Conservation (phyloP, 2,888 invertebrate genomes). For the Spicauda simplicius region DNA sequence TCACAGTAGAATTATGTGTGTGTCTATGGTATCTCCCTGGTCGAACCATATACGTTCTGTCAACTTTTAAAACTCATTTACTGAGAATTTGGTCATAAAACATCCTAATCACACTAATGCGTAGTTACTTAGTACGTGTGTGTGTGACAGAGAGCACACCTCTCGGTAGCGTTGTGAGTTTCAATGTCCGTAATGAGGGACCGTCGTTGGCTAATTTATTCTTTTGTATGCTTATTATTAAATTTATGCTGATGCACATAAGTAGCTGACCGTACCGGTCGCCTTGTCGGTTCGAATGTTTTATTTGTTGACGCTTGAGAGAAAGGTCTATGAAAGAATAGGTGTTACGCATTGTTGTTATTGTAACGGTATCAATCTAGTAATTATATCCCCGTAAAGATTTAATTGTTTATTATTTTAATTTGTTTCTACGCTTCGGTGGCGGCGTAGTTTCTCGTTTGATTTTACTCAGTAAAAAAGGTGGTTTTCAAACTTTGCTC, state of each 20-base stretch:
- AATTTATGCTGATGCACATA: constrained; percentile 41
- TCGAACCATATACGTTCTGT: no score
- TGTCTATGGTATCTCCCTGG: no score
- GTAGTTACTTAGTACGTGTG: no score
- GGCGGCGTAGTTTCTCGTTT: not conserved
- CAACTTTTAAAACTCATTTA: no score
- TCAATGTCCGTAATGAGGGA: constrained; percentile 21
- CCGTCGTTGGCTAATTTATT: constrained; percentile 40
- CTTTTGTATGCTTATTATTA: constrained; percentile 45
- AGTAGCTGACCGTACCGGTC: constrained; percentile 12
- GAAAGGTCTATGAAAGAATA: constrained; percentile 21
- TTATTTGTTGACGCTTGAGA: constrained; percentile 22
- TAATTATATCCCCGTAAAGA: constrained; percentile 8
- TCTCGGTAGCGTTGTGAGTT: constrained; percentile 32
- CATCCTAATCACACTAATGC: no score
- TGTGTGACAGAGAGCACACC: not conserved
- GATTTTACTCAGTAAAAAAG: not conserved
- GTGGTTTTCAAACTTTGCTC: not conserved
- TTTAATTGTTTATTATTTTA: constrained; percentile 8
- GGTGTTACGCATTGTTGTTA: constrained; percentile 8
- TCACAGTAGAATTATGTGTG: no score
- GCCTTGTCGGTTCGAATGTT: constrained; percentile 9
- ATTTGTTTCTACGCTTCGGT: constrained; percentile 5
- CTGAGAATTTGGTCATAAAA: no score
- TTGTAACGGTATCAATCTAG: constrained; percentile 1